Conservation (phyloP, 1,140 invertebrate genomes). For the Oppia nitens region DNA sequence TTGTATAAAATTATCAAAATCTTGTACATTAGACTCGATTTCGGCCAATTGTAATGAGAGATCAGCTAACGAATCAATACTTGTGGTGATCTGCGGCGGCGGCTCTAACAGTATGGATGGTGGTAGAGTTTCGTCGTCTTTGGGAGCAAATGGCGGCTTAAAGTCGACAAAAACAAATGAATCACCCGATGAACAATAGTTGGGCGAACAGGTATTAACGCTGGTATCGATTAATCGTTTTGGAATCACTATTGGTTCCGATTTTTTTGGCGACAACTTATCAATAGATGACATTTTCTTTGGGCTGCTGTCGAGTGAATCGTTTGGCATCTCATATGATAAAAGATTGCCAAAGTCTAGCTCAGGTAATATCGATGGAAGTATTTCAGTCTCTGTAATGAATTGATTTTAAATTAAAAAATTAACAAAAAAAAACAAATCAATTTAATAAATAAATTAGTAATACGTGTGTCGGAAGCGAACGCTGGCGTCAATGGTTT, state of each 20-base stretch:
- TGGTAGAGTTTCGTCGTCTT: slow-evolving; percentile 8
- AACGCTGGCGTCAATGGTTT: slow-evolving; percentile 12
- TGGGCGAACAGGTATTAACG: not conserved
- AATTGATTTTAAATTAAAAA: not conserved
- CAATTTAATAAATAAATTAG: not conserved
- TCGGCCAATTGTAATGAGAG: slow-evolving; percentile 9
- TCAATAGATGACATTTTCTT: not conserved
- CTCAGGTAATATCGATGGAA: not conserved
- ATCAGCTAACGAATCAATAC: slow-evolving; percentile 4
- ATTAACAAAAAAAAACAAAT: too few species aligned
- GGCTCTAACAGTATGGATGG: slow-evolving; percentile 15
- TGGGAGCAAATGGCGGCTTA: slow-evolving; percentile 16
- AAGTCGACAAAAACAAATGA: slow-evolving; percentile 18
- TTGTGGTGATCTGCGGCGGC: slow-evolving; percentile 9
- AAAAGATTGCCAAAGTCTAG: not conserved
- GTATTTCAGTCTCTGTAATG: not conserved
- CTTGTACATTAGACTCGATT: slow-evolving; percentile 13
- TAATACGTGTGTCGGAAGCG: not conserved
- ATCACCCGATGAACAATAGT: slow-evolving; percentile 12
- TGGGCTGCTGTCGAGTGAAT: not conserved
- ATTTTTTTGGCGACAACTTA: not conserved
- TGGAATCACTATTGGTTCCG: slow-evolving; percentile 8
- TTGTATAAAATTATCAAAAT: slow-evolving; percentile 16
- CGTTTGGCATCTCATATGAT: not conserved
- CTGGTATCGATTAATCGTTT: not conserved